phyloP scores from a whole-genome alignment of 2,113 vertebrate genomes.

The Pleuronectes platessa region DNA sequence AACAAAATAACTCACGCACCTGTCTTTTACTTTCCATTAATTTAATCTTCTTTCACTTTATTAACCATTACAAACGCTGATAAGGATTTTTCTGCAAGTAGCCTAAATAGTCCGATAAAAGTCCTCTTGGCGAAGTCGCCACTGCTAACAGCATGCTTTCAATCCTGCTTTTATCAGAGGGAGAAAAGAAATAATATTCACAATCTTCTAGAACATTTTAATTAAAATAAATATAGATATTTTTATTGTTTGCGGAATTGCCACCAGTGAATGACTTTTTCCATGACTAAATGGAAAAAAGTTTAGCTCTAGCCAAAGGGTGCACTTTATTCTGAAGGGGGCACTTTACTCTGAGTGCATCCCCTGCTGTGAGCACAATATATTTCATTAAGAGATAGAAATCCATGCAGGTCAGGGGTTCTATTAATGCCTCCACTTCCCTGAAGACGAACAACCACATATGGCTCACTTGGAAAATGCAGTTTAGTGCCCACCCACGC shows the following conservation, averaged over 20 bases:
- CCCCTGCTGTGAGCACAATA: constrained; percentile 68
- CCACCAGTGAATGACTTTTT: constrained; percentile 55
- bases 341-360: constrained; percentile 70
- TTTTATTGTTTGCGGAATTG: constrained; percentile 54
- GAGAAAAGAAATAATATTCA: background rate
- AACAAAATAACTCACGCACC: background rate
- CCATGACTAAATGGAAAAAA: constrained; percentile 47
- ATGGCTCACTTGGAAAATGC: constrained; percentile 70
- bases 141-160: background rate
- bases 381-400: constrained; percentile 73
- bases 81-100: background rate
- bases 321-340: constrained; percentile 65
- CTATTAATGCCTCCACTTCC: constrained; percentile 70
- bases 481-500: constrained; percentile 70
- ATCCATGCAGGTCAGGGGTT: constrained; percentile 73
- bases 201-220: constrained; percentile 9
- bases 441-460: constrained; percentile 75
- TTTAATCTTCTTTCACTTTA: background rate
- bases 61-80: background rate
- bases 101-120: background rate
- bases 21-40: background rate
- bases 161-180: constrained; percentile 14
- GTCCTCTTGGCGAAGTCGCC: too few species aligned
- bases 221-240: constrained; percentile 41
- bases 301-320: constrained; percentile 56